Evolutionary conservation across 2,797 vertebrate genomes (phyloP).

Genomic region (Taeniopygia guttata): DNA sequence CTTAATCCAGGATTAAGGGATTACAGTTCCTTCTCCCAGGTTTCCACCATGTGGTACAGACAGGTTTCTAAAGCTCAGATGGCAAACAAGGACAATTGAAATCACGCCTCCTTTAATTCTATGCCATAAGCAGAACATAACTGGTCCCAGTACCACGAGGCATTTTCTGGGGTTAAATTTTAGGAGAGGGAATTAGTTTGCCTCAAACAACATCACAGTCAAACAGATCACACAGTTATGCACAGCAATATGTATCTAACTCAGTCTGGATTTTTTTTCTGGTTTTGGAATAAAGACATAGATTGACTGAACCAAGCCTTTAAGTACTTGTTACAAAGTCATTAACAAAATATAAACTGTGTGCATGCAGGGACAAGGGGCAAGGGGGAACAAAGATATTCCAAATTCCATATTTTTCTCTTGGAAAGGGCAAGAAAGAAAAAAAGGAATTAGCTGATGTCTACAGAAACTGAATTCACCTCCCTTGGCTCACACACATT

Average conservation of each 20-base stretch:
- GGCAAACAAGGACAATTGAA: not conserved
- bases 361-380: not conserved
- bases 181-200: not conserved
- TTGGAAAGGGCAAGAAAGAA: not conserved
- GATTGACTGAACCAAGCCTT: not conserved
- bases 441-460: not conserved
- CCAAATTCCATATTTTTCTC: not conserved
- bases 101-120: not conserved
- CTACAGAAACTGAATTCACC: not conserved
- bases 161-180: not conserved
- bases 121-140: not conserved
- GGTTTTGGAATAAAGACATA: not conserved
- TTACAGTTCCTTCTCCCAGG: not conserved
- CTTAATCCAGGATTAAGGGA: constrained; percentile 45
- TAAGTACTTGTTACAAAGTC: not conserved
- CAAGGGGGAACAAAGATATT: not conserved
- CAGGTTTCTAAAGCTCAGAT: not conserved
- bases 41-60: not conserved
- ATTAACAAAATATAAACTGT: not conserved
- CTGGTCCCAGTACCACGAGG: not conserved
- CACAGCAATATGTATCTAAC: not conserved
- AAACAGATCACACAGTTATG: not conserved
- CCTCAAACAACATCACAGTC: not conserved
- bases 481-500: not conserved
- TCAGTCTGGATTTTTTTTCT: not conserved